Conservation (phyloP, 1,140 invertebrate genomes). For the Drosophila tani region DNA sequence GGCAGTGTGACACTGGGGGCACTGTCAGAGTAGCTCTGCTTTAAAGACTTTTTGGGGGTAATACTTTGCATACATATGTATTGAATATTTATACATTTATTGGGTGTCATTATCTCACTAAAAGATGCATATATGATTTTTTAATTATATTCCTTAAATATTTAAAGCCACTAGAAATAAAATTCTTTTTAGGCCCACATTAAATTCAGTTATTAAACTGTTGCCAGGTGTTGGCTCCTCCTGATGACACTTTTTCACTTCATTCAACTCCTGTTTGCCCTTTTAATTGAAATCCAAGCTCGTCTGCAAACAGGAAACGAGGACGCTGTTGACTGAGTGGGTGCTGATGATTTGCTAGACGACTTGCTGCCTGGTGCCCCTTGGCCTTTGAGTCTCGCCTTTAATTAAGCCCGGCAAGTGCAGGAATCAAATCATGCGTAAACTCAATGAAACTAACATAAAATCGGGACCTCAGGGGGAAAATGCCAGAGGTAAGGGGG, state of each 20-base stretch:
- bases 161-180: too few species aligned
- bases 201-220: neutral
- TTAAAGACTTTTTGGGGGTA: too few species aligned
- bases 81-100: too few species aligned
- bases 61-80: too few species aligned
- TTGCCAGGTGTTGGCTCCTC: neutral
- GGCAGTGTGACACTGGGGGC: too few species aligned
- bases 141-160: too few species aligned
- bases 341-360: conserved; percentile 25
- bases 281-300: conserved; percentile 65
- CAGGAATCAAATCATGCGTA: conserved; percentile 67
- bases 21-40: too few species aligned
- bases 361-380: conserved; percentile 9
- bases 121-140: too few species aligned
- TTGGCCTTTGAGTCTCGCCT: conserved; percentile 39
- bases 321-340: conserved; percentile 11
- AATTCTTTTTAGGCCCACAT: neutral
- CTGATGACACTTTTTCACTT: conserved; percentile 38
- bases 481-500: neutral
- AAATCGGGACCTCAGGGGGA: conserved; percentile 36
- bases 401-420: conserved; percentile 67
- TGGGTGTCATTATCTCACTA: too few species aligned
- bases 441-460: conserved; percentile 69
- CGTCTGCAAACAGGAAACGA: conserved; percentile 16
- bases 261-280: conserved; percentile 59